These are phyloP conservation scores for Anneissia japonica DNA, from an alignment of 35 echinoderm and acorn worm species.

Conservation along the genomic window DNA sequence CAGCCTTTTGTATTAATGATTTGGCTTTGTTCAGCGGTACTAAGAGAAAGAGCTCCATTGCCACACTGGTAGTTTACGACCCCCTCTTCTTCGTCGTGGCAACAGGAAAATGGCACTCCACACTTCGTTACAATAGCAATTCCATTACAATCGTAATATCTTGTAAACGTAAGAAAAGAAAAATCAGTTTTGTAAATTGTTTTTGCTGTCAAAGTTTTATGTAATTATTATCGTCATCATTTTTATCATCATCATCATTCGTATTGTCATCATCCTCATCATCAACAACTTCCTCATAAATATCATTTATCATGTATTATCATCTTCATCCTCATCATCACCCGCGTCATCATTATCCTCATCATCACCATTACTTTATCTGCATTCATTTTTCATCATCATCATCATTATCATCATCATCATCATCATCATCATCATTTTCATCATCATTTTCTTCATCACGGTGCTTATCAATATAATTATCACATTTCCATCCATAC, in stretches of 20 bases:
- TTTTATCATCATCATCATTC: too few relatives aligned
- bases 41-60: not conserved
- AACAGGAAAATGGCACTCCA: not conserved
- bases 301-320: too few relatives aligned
- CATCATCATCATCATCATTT: not conserved
- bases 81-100: not conserved
- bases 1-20: not conserved
- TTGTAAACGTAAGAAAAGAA: too few relatives aligned
- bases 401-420: not conserved
- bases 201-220: too few relatives aligned
- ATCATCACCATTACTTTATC: not conserved
- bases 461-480: too few relatives aligned
- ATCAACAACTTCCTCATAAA: too few relatives aligned
- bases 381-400: conserved; percentile 1
- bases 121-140: not conserved
- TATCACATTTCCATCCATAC: too few relatives aligned
- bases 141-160: not conserved
- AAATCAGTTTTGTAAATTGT: too few relatives aligned
- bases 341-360: not conserved
- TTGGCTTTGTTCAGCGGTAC: not conserved
- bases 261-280: too few relatives aligned
- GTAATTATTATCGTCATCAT: too few relatives aligned
- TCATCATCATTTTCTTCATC: not conserved
- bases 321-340: not conserved
- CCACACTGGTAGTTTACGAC: not conserved